Evolutionary conservation across 2,888 invertebrate species (phyloP), one percentile per base, ranked within the genome.

Genomic region (Dynastes tityus): DNA sequence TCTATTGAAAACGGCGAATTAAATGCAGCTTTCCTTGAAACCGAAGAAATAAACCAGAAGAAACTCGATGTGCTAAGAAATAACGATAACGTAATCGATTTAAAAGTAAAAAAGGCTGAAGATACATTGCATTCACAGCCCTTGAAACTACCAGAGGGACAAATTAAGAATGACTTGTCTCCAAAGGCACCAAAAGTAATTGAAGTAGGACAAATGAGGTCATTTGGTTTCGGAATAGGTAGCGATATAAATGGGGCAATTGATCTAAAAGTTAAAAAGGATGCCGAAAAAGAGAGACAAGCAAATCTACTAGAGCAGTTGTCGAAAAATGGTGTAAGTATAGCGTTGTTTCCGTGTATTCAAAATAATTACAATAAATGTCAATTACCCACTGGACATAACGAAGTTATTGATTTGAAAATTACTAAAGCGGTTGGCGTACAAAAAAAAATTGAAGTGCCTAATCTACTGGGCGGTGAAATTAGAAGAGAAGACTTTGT

Each of bases 311-410:
- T 74, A 4, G 61, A 74, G n/a, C 73, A 74, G 22, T 29, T 74
- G 2, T 61, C 73, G 11, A 74, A 61, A 61, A 74, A 74, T 45
- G 73, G 73, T 13, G 61, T 74, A 13, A 74, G 73, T 27, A 74
- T 74, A n/a, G 73, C 73, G 11, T 27, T 74, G n/a, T 74, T 63
- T 45, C 73, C 73, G 11, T 74, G 61, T 27, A 4, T 27, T 61
- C 73, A 61, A 45, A 61, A 2, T 45, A 74, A 49, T 29, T 27
- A 2, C 32, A 55, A 55, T 27, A 55, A 71, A 16, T 55, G 45
- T 11, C 45, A 29, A 71, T n/a, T 32, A 8, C 4, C 27, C 22
- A 9, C 11, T 45, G 73, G 49, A 61, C 61, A 74, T 40, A 61
- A 45, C 45, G 73, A 61, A 74, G 49, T 61, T 45, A 74, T 74